Conservation (phyloP, 2,113 vertebrate species). For the Indicator maculatus region DNA sequence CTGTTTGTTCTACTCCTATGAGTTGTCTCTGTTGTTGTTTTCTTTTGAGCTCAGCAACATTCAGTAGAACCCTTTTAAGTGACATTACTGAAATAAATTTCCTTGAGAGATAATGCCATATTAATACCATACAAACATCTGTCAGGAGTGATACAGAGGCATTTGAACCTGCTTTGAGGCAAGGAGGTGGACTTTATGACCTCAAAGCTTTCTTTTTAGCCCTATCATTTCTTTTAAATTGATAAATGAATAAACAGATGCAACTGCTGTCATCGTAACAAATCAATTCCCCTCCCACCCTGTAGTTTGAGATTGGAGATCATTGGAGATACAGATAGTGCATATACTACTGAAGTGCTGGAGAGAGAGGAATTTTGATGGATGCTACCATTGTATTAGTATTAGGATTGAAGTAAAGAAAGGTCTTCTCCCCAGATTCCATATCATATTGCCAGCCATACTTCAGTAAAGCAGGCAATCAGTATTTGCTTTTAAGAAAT, state of each 20-base stretch:
- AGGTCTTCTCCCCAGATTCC: not conserved
- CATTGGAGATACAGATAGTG: not conserved
- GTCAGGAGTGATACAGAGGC: not conserved
- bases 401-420: not conserved
- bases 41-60: not conserved
- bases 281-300: not conserved
- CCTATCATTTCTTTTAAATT: not conserved
- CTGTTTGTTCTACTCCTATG: not conserved
- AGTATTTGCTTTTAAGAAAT: conserved; percentile 6
- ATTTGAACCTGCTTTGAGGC: not conserved
- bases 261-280: not conserved
- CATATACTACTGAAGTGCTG: not conserved
- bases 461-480: not conserved
- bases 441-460: not conserved
- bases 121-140: not conserved
- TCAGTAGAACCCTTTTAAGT: not conserved
- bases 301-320: not conserved
- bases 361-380: not conserved
- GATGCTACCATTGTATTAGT: not conserved
- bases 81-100: conserved; percentile 13
- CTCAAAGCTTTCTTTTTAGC: not conserved
- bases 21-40: not conserved
- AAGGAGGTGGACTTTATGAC: not conserved
- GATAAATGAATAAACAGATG: not conserved
- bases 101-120: not conserved